Base-by-base conservation (phyloP, 2,797 vertebrate genomes). In the Sebastes melanostomus region DNA sequence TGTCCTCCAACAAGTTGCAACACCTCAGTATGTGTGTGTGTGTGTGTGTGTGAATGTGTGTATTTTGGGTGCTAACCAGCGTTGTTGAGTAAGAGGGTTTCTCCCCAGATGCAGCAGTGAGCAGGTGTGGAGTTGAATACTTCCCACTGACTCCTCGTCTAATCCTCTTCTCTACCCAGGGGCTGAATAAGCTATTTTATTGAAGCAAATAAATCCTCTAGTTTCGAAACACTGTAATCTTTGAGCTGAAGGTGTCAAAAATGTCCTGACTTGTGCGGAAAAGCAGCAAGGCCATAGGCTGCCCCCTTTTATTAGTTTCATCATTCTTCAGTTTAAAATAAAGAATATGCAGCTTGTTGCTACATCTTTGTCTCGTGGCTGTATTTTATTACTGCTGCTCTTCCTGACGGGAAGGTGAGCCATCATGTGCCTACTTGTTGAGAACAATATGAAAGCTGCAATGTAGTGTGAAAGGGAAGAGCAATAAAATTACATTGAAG, bases 1-100 rank as follows among this genome's bases (percentile, higher is more conserved):
- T 90, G 75, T 86, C 78, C 81, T 89, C 60, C 52, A 83, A 89
- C 93, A 92, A 88, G 91, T 89, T 89, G 74, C 75, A 86, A 93
- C 92, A 86, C 73, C 82, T 87, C 81, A 52, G 24, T 32, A 50
- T 60, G 60, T 32, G 20, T 75, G 50, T 78, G 38, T 78, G 52
- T 78, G 58, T 30, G 4, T 11, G 1, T 5, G 77, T 70, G 22
- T n/a, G n/a, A n/a, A n/a, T n/a, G n/a, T 78, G 58, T 75, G 75
- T 81, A 30, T 79, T 70, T 75, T 69, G 36, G 80, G 63, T 61
- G 66, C 67, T 68, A 89, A 83, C 59, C n/a, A 22, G 22, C n/a
- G 46, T 69, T 78, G 77, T 67, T 87, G 83, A 78, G 78, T 79
- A 82, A 82, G 50, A 67, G 46, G 50, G 30, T 68, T 72, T 68